Conservation (phyloP, 1,140 invertebrate genomes). For the Eumaeus atala region DNA sequence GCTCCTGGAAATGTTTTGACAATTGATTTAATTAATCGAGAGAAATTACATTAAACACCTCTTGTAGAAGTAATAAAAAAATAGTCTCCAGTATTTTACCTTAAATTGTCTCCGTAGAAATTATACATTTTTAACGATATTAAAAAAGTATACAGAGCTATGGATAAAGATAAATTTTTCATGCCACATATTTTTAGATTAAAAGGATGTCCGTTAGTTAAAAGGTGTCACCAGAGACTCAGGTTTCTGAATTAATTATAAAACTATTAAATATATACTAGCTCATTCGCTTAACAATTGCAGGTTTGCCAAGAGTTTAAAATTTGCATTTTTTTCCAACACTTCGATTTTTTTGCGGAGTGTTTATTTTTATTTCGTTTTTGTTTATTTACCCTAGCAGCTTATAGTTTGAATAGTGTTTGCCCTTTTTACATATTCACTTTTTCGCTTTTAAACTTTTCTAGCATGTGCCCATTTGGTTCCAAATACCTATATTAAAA, state of each 20-base stretch:
- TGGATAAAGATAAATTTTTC: not conserved
- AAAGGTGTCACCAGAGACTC: slow-evolving; percentile 3
- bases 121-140: not conserved
- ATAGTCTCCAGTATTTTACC: not conserved
- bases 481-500: slow-evolving; percentile 13
- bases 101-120: not conserved
- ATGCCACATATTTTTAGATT: not conserved
- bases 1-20: too few relatives aligned
- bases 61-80: slow-evolving; percentile 5
- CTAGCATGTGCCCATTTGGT: slow-evolving; percentile 39
- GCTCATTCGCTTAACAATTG: slow-evolving; percentile 66
- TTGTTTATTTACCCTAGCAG: slow-evolving; percentile 43
- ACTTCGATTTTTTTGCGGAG: slow-evolving; percentile 53
- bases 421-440: slow-evolving; percentile 16
- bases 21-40: too few relatives aligned
- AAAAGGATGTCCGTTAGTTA: not conserved
- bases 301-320: slow-evolving; percentile 73
- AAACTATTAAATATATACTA: slow-evolving; percentile 1
- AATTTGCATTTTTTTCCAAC: slow-evolving; percentile 72
- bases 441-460: slow-evolving; percentile 27
- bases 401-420: slow-evolving; percentile 27
- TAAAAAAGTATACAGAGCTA: not conserved
- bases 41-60: not conserved
- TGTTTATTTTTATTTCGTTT: slow-evolving; percentile 26
- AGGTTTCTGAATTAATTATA: slow-evolving; percentile 15